These are phyloP conservation scores for Lethocerus indicus DNA, from an alignment of 1,140 invertebrate species.

Conservation along the genomic window DNA sequence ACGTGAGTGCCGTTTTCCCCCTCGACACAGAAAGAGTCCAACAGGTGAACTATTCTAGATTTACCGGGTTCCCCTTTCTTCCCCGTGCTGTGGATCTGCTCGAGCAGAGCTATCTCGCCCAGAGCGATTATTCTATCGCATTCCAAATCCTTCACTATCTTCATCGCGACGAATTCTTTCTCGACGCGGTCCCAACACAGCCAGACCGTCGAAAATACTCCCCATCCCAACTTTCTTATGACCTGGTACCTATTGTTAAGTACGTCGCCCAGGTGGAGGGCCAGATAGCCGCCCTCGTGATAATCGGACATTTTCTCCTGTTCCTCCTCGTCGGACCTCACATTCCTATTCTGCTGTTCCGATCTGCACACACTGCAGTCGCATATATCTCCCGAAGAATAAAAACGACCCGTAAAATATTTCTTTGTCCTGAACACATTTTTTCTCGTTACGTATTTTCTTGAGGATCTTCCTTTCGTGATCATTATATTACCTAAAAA, in stretches of 20 bases:
- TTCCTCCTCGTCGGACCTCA: background rate
- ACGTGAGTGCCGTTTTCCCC: slow-evolving; percentile 53
- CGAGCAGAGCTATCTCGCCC: slow-evolving; percentile 53
- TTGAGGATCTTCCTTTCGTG: too few relatives aligned
- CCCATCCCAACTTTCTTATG: slow-evolving; percentile 49
- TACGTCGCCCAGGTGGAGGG: slow-evolving; percentile 47
- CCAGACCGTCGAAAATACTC: slow-evolving; percentile 57
- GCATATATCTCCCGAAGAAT: too few relatives aligned
- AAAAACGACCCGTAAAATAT: too few relatives aligned
- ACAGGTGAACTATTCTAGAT: slow-evolving; percentile 43
- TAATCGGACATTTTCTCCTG: background rate
- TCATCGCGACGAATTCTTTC: slow-evolving; percentile 47
- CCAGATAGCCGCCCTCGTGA: slow-evolving; percentile 43
- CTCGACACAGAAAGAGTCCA: slow-evolving; percentile 51
- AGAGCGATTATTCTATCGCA: slow-evolving; percentile 57
- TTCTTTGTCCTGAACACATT: too few relatives aligned
- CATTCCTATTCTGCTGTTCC: too few relatives aligned
- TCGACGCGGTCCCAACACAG: slow-evolving; percentile 46
- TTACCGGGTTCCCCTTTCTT: slow-evolving; percentile 23
- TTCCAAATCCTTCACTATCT: slow-evolving; percentile 54
- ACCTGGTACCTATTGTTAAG: slow-evolving; percentile 47
- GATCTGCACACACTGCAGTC: too few relatives aligned
- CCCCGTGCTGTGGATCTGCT: slow-evolving; percentile 21
- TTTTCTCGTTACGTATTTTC: too few relatives aligned
- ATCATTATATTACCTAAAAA: too few relatives aligned